A percentile compares a stretch with the other conserved stretches of the same genome.
Conservation (phyloP, 1,140 invertebrate genomes). For the Lepidotrigona ventralis region DNA sequence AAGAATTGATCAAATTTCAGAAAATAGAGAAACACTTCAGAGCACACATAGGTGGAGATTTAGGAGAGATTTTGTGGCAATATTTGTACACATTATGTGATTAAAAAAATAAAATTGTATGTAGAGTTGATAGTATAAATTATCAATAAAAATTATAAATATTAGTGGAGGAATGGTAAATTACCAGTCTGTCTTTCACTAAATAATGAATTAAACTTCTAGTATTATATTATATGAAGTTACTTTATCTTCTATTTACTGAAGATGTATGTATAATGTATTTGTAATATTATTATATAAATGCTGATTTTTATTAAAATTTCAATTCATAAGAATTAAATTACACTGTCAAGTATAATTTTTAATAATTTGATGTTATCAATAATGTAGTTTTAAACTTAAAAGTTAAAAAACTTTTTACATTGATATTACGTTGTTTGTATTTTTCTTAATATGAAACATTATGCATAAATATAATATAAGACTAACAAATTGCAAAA, state of each 20-base stretch:
- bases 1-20: slow-evolving; percentile 24
- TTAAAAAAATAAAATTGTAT: slow-evolving; percentile 47
- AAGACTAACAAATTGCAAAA: slow-evolving; percentile 16
- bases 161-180: slow-evolving; percentile 1
- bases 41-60: slow-evolving; percentile 34
- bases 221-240: slow-evolving; percentile 27
- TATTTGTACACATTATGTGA: slow-evolving; percentile 42
- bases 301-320: slow-evolving; percentile 23
- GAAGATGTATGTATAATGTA: slow-evolving; percentile 39
- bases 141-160: slow-evolving; percentile 23
- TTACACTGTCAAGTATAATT: slow-evolving; percentile 17
- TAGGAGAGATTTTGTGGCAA: slow-evolving; percentile 29
- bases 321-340: slow-evolving; percentile 31
- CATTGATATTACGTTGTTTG: slow-evolving; percentile 27
- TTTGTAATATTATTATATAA: slow-evolving; percentile 40
- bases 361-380: slow-evolving; percentile 7
- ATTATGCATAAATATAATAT: slow-evolving; percentile 11
- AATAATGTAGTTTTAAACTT: slow-evolving; percentile 12
- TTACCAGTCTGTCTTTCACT: slow-evolving; percentile 5
- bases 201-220: slow-evolving; percentile 23
- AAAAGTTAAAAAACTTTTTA: no score
- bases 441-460: slow-evolving; percentile 25
- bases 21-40: slow-evolving; percentile 50
- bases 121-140: slow-evolving; percentile 40
- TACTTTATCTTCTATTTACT: slow-evolving; percentile 29